Conservation (phyloP, 2,113 vertebrate genomes). For the Calidris pygmaea region DNA sequence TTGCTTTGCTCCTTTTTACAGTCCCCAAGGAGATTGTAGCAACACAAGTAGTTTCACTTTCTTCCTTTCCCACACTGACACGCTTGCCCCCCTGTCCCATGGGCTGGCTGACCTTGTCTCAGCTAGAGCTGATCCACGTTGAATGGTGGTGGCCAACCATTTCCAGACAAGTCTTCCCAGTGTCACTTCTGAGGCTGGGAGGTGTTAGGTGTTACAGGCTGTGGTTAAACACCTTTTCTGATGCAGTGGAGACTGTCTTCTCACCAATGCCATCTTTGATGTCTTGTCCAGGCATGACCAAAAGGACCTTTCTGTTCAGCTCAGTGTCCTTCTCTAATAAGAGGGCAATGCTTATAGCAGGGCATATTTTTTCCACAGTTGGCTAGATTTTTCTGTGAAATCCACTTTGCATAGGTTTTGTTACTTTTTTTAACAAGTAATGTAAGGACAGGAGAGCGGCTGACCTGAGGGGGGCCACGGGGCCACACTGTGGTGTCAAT, state of each 20-base stretch:
- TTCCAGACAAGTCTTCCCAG: neutral
- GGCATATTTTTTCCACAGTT: neutral
- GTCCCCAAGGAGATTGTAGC: neutral
- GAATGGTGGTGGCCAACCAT: neutral
- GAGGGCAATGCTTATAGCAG: neutral
- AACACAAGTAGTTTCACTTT: neutral
- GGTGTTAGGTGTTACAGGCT: neutral
- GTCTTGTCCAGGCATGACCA: neutral
- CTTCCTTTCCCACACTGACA: neutral
- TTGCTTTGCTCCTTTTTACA: neutral
- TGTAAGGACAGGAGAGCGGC: neutral
- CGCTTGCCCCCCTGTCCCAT: neutral
- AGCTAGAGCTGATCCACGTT: neutral
- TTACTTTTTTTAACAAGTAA: neutral
- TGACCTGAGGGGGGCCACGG: neutral
- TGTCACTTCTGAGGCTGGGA: neutral
- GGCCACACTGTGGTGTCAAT: neutral
- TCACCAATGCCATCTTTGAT: neutral
- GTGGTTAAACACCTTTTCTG: neutral
- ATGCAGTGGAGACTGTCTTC: neutral
- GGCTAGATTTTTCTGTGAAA: neutral
- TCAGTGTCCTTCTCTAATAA: neutral
- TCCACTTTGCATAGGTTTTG: neutral
- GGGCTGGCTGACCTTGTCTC: neutral
- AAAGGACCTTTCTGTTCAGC: neutral